Conservation (phyloP, 2,113 vertebrate genomes). For the Tachuris rubrigastra region DNA sequence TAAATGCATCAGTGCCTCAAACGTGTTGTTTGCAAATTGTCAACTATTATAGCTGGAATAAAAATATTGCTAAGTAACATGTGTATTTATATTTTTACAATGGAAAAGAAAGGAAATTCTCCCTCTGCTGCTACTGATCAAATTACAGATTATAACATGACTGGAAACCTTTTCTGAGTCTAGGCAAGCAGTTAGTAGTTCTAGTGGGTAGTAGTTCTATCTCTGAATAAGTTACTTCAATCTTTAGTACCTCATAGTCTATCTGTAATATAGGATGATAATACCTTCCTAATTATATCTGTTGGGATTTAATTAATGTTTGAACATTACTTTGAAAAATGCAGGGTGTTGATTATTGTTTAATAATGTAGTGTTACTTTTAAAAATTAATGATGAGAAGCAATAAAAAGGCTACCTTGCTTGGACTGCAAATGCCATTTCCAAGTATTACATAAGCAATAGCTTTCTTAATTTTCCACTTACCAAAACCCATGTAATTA, state of each 20-base stretch:
- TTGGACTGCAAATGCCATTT: conserved; percentile 35
- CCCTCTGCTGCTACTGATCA: conserved; percentile 48
- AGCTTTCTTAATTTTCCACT: conserved; percentile 35
- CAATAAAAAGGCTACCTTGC: conserved; percentile 18
- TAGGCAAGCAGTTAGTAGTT: neutral
- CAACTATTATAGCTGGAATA: conserved; percentile 4
- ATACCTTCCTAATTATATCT: neutral
- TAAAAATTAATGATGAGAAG: conserved; percentile 21
- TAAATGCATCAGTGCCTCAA: neutral
- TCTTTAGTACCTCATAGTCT: neutral
- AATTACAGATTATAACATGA: conserved; percentile 52
- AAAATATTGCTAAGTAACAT: conserved; percentile 49
- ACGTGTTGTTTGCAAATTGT: conserved; percentile 32
- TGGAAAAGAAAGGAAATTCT: conserved; percentile 62
- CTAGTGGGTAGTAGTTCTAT: neutral
- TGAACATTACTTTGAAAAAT: neutral
- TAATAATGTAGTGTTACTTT: conserved; percentile 36
- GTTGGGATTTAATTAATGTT: neutral
- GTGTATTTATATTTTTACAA: conserved; percentile 63
- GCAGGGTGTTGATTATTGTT: neutral
- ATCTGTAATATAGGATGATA: neutral
- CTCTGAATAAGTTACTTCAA: neutral
- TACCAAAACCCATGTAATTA: conserved; percentile 16
- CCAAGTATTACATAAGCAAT: neutral
- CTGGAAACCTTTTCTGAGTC: conserved; percentile 13